Evolutionary conservation across 2,113 vertebrate genomes (phyloP), one percentile per base, ranked within the genome.

Genomic region (Climacteris rufus): DNA sequence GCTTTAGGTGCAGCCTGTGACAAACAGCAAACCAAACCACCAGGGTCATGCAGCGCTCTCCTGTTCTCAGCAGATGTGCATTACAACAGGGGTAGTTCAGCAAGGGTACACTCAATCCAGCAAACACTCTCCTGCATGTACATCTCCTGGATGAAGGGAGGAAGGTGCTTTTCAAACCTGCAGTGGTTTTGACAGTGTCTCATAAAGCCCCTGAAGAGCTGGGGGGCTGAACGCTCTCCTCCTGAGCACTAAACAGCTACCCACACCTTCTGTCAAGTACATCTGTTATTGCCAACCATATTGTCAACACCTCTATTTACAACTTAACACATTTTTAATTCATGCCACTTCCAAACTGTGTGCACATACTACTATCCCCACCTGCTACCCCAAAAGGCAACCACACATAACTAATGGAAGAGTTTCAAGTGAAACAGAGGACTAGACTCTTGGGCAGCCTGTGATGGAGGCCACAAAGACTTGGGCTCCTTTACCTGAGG

Each of bases 281-380:
- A 96, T 97, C 95, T 93, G 90, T 93, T 96, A 90, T 83, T 95
- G 95, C 72, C 76, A 88, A 92, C 91, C 59, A 40, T 54, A 94
- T 96, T 74, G 20, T 98, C 97, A 97, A 93, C 88, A 95, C 97
- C 72, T 97, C 97, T 98, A 94, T 98, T 97, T 98, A 94, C 91
- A 96, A 94, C 97, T 97, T 98, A 75, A 92, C 95, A 97, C 95
- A 68, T 96, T 97, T 97, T 84, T 80, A 96, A 96, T 95, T 95
- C 87, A 87, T 78, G 91, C 91, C 79, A 90, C 87, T 97, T 95
- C 79, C 94, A 97, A 97, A 52, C 91, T 92, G 91, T 60, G 42
- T 83, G 84, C 85, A 86, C 78, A 90, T 69, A 91, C 89, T 93
- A 91, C 95, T 94, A 90, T 81, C 63, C 65, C 68, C 85, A 83